Base-by-base conservation (phyloP, 2,888 invertebrate genomes). In the Diaperis boleti region DNA sequence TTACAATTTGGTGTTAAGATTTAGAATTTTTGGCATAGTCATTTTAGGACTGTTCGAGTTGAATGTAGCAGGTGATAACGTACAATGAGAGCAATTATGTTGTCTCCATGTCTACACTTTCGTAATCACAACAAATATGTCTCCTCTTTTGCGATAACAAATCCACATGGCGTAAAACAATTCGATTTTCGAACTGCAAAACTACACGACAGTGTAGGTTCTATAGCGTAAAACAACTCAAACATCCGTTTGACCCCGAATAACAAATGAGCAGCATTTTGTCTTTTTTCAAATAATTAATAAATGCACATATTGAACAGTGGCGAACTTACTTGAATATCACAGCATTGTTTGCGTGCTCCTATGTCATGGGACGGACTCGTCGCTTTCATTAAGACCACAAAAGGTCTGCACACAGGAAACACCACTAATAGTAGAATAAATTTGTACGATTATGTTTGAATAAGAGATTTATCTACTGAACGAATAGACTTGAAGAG, bases 401-500 rank as follows among this genome's bases (percentile, higher is more conserved):
- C 63, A 54, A 50, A 63, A 41, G 54, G 42, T 37, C 59, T 59
- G 54, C 54, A 42, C 41, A 52, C 14, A 49, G 55, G 54, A 59
- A 59, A 47, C 39, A 50, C 37, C 50, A 54, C 54, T 50, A 64
- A 64, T 54, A 49, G 55, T 41, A 37, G 54, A 41, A 64, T 59
- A 39, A 63, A 47, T 59, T 49, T 47, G 35, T 55, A 54, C 42
- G 31, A 55, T 55, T 55, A 54, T 52, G 63, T 59, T 59, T 59
- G 59, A 63, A 63, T 63, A 63, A 50, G 42, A 49, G 33, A 64
- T 59, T 59, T 59, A 59, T 64, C 64, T 64, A 55, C 47, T 64
- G 59, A 49, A 68, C 66, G 62, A 64, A 66, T 64, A 59, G 59
- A 57, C 59, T 66, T 45, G 13, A 55, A 57, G 64, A 64, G 62